Percentiles rank a stretch among this genome's conserved stretches.
Evolutionary conservation across 2,113 vertebrate genomes (phyloP).

Genomic region (Fregetta grallaria): DNA sequence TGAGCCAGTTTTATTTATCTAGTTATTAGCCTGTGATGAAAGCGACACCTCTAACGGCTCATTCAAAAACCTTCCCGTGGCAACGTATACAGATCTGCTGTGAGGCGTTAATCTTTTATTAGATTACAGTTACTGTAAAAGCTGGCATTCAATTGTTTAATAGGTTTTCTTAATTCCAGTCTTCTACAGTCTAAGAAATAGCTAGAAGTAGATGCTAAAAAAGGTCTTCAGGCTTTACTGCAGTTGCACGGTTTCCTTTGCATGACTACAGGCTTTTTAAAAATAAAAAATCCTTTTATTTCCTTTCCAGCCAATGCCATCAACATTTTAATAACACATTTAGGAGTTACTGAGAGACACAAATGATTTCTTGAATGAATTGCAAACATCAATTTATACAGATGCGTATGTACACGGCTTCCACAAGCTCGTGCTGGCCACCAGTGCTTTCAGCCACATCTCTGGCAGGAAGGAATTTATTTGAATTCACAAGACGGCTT

Average conservation of each 20-base stretch:
- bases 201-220: constrained; percentile 21
- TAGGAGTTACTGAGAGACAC: neutral
- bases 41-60: constrained; percentile 5
- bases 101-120: constrained; percentile 63
- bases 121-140: constrained; percentile 62
- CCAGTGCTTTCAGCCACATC: neutral
- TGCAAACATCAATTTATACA: neutral
- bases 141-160: constrained; percentile 19
- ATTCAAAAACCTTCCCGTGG: constrained; percentile 41
- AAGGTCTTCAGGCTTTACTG: constrained; percentile 17
- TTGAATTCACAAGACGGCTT: neutral
- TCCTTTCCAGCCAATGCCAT: neutral
- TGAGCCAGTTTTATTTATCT: constrained; percentile 56
- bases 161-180: constrained; percentile 60
- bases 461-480: neutral
- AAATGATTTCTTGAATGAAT: neutral
- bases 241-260: neutral
- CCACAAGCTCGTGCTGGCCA: neutral
- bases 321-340: neutral
- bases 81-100: constrained; percentile 36
- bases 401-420: neutral
- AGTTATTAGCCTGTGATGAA: constrained; percentile 42
- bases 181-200: constrained; percentile 41
- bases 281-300: neutral
- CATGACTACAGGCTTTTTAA: neutral